Evolutionary conservation across 2,113 vertebrate genomes (phyloP).

Genomic region (Fregetta grallaria): DNA sequence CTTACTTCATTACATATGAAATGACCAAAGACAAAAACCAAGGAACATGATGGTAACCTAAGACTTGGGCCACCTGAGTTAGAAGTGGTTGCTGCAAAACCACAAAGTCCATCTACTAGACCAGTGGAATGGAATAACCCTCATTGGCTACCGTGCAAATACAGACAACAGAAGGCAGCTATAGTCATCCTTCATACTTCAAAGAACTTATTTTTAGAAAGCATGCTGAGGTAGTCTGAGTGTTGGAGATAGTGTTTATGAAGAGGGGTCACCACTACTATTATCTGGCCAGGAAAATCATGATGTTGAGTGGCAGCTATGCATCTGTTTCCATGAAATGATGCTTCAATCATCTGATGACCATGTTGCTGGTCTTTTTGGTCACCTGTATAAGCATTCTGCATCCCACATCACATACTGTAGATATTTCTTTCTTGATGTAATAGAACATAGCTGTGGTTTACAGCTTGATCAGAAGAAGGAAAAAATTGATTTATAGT

Average conservation of each 20-base stretch:
- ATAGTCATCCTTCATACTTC: not conserved
- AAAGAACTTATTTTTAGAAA: not conserved
- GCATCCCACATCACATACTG: not conserved
- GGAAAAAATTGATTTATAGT: slow-evolving; percentile 57
- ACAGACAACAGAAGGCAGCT: not conserved
- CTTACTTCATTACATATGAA: not conserved
- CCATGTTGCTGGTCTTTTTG: not conserved
- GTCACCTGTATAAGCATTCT: not conserved
- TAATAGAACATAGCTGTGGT: slow-evolving; percentile 23
- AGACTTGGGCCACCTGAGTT: not conserved
- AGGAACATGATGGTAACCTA: accelerated
- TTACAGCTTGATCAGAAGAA: slow-evolving; percentile 64
- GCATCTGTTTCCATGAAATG: not conserved
- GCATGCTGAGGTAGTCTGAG: not conserved
- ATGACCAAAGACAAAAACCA: not conserved
- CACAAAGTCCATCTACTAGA: not conserved
- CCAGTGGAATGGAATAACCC: not conserved
- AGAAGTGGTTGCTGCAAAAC: not conserved
- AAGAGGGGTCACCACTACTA: not conserved
- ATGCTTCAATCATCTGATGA: not conserved
- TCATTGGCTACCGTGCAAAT: not conserved
- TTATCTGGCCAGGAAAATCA: not conserved
- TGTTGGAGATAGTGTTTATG: not conserved
- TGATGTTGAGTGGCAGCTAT: not conserved
- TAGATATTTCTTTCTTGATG: too few species aligned